phyloP scores from a whole-genome alignment of 2,113 vertebrate genomes.

The Macroglossus sobrinus region DNA sequence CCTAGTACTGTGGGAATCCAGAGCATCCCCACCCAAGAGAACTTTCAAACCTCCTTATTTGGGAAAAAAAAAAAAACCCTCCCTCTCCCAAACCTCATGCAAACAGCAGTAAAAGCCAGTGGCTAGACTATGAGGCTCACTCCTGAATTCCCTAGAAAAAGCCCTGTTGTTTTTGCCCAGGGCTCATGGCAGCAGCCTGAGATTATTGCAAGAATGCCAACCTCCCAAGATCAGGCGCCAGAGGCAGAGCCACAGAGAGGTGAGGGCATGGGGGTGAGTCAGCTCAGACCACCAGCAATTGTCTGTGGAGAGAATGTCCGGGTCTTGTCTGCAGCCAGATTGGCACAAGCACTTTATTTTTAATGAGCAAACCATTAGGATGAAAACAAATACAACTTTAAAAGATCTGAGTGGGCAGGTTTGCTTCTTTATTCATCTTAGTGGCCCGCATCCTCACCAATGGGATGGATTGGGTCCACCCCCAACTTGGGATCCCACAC shows the following conservation, averaged over 20 bases:
- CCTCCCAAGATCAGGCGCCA: not conserved
- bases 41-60: not conserved
- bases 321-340: not conserved
- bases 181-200: not conserved
- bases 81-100: not conserved
- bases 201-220: not conserved
- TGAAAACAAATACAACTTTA: conserved; percentile 31
- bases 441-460: not conserved
- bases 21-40: not conserved
- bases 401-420: not conserved
- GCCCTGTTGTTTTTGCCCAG: not conserved
- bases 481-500: not conserved
- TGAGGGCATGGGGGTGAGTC: not conserved
- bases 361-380: not conserved
- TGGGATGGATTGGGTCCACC: not conserved
- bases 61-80: not conserved
- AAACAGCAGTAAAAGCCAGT: not conserved
- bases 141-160: not conserved
- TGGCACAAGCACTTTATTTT: not conserved
- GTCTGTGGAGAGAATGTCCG: not conserved
- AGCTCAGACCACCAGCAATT: conserved; percentile 16
- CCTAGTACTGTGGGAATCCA: not conserved
- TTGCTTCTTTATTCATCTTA: not conserved
- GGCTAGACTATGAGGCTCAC: not conserved
- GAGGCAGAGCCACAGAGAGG: not conserved